A percentile compares a stretch with the other conserved stretches of the same genome.
Conservation (phyloP, 1,140 invertebrate genomes). For the Bemisia tabaci region DNA sequence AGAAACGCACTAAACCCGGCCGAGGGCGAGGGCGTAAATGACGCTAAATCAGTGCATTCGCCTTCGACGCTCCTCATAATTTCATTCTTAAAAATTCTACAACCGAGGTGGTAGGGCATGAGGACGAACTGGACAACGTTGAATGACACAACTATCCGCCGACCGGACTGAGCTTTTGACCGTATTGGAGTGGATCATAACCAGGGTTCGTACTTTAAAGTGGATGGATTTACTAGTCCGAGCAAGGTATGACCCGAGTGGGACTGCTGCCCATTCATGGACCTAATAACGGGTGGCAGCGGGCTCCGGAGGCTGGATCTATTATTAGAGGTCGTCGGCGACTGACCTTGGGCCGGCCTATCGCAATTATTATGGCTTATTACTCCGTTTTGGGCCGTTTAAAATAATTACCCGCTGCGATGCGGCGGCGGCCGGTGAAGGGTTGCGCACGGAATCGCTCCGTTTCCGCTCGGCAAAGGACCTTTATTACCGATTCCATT, state of each 20-base stretch:
- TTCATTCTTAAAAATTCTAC: background rate
- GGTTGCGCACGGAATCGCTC: background rate
- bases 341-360: background rate
- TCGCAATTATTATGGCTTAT: background rate
- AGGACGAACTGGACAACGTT: no score
- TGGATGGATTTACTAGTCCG: no score
- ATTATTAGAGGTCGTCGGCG: background rate
- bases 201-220: no score
- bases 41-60: background rate
- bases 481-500: background rate
- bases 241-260: no score
- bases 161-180: no score
- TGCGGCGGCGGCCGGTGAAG: background rate
- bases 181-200: no score
- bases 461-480: background rate
- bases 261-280: background rate
- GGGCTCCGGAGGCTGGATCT: background rate
- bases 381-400: background rate
- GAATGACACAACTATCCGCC: no score
- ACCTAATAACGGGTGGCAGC: background rate
- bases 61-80: background rate
- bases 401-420: background rate
- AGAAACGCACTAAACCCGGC: no score
- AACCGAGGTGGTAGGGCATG: background rate
- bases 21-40: background rate